Evolutionary conservation across 2,888 invertebrate species (phyloP), one percentile per base, ranked within the genome.

Genomic region (Oeneis ivallda): DNA sequence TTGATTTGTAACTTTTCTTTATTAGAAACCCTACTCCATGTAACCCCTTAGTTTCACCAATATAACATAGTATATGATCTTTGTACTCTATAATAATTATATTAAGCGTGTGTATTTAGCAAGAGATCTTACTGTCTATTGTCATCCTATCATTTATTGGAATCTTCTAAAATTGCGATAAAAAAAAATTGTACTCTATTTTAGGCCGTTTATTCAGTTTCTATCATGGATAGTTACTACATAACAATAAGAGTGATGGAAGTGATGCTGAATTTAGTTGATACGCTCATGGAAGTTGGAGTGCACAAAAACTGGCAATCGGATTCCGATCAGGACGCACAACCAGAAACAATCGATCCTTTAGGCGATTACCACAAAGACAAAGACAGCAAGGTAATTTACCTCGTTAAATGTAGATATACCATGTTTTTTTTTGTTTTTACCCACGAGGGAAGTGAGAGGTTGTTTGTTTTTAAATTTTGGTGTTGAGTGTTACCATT

Each of bases 161-260:
- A n/a, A n/a, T n/a, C n/a, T n/a, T n/a, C n/a, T n/a, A n/a, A n/a
- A n/a, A n/a, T 26, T 26, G 26, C 26, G 3, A 26, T 26, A 26
- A 2, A 45, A 45, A 49, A 1, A 17, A 19, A 19, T 1, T 19
- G 10, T 19, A 19, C 15, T 11, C 6, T 10, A 17, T 71, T 78
- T 10, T 81, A 98, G 95, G 98, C 97, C 8, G 94, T 98, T 0
- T 97, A 98, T 81, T 95, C 96, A 65, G 95, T 98, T 10, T 95
- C 97, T 1, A 94, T 97, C 71, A 94, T 98, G 81, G 98, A 98
- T 78, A 95, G 94, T 70, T 94, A 94, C 68, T 95, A 95, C 76
- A 96, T 97, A 76, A 97, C 97, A 0, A 90, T 98, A 26, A 93
- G 98, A 32, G 97, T 99, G 2, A 96, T 98, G 84, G 98, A 99